Base-by-base conservation (phyloP, 2,113 vertebrate species). In the Cebidichthys violaceus region DNA sequence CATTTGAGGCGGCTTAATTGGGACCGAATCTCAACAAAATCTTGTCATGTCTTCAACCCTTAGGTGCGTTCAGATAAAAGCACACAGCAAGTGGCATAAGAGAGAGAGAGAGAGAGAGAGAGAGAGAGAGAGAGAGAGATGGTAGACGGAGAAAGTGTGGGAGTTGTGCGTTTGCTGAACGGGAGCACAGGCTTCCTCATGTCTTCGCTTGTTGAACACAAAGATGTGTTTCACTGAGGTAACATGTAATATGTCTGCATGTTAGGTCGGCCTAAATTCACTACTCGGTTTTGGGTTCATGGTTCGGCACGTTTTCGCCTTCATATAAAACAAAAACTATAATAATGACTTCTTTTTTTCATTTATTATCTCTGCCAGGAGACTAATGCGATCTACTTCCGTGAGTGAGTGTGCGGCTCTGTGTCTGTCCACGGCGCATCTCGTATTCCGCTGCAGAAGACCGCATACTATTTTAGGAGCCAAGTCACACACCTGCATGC, bases 41-140 rank as follows among this genome's bases (percentile, higher is more conserved):
- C 85, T 74, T 84, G 89, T 90, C 88, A 85, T 90, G 86, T 89
- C 91, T 87, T 85, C 66, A 84, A 85, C 81, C 92, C 89, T 88
- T 37, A 88, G 88, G 84, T 93, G 75, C 75, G 70, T 86, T 87
- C 79, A 88, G 84, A 93, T 91, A 85, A 90, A 92, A 91, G 85
- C 75, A 83, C 68, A 79, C 85, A 86, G 83, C 79, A 45, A 89
- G 77, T 70, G 72, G 88, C 84, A 77, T 54, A 68, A 35, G 65
- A 18, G 3, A 17, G 47, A 47, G 29, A n/a, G 52, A 39, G 70
- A 62, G 47, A 61, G 75, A 77, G 64, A 64, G 29, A 37, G 55
- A 85, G 72, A 62, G 67, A 55, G 54, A 33, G 43, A 39, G 43
- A 24, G 62, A 61, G 55, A 37, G 65, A 18, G 3, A 17, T 8